These are phyloP conservation scores for Actenoides hombroni DNA, from an alignment of 2,113 vertebrate genomes.

Conservation along the genomic window DNA sequence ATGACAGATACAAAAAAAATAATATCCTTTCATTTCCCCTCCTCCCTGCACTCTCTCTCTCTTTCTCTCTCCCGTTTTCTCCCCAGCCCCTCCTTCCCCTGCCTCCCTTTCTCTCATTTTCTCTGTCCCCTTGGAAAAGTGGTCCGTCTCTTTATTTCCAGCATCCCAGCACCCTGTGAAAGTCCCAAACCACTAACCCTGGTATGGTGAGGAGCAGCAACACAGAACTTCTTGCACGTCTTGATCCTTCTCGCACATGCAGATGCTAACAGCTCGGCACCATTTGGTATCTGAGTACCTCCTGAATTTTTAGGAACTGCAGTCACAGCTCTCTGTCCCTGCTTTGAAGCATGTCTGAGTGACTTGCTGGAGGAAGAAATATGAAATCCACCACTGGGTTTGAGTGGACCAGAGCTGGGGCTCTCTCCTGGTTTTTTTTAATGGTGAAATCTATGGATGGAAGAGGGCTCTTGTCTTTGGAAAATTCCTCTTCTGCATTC, in stretches of 20 bases:
- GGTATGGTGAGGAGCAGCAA: neutral
- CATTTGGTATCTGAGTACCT: neutral
- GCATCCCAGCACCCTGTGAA: constrained; percentile 60
- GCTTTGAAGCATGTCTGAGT: neutral
- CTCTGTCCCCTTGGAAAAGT: constrained; percentile 75
- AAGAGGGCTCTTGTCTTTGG: neutral
- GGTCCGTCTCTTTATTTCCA: constrained; percentile 71
- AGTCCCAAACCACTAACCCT: constrained; percentile 61
- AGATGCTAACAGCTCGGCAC: neutral
- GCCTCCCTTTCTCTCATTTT: constrained; percentile 45
- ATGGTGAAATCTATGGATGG: neutral
- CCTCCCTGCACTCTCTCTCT: constrained; percentile 74
- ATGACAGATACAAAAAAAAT: constrained; percentile 99
- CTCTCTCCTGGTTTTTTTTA: neutral
- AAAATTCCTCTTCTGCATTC: neutral
- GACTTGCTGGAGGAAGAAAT: neutral
- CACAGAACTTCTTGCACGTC: neutral
- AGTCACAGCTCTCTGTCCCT: neutral
- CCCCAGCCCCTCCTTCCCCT: constrained; percentile 50
- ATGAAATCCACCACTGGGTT: neutral
- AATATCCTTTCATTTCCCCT: constrained; percentile 93
- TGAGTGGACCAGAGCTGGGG: neutral
- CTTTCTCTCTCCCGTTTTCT: constrained; percentile 65
- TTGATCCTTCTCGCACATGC: neutral
- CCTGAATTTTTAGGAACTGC: neutral